A percentile compares a stretch with the other conserved stretches of the same genome.
Evolutionary conservation across 1,140 invertebrate genomes (phyloP).

Genomic region (Pseudobourletiella spinata): DNA sequence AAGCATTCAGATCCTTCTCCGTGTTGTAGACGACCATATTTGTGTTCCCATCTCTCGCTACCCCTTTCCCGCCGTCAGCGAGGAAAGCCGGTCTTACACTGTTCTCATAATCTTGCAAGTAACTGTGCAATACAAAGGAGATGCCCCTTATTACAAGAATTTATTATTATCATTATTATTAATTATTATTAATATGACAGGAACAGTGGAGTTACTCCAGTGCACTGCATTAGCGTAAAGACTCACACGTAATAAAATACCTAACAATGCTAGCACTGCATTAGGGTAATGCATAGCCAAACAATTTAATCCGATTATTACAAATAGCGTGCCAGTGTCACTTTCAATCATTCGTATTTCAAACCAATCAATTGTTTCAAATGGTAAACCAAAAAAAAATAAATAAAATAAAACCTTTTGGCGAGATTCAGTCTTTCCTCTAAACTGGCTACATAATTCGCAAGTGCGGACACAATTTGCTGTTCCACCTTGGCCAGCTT

Average conservation of each 20-base stretch:
- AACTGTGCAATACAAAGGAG: constrained; percentile 2
- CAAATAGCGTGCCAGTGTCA: no score
- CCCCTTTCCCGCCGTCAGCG: background rate
- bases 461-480: constrained; percentile 15
- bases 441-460: constrained; percentile 16
- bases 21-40: constrained; percentile 1
- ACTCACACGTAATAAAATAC: no score
- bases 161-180: background rate
- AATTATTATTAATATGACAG: no score
- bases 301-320: no score
- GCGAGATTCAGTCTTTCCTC: constrained; percentile 24
- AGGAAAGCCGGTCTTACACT: constrained; percentile 10
- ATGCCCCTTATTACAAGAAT: background rate
- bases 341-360: no score
- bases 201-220: no score
- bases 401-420: constrained; percentile 33
- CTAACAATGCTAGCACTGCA: no score
- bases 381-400: background rate
- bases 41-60: background rate
- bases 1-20: constrained; percentile 7
- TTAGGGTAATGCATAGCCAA: no score
- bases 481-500: constrained; percentile 27
- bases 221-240: no score
- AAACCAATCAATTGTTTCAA: no score
- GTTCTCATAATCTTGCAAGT: constrained; percentile 23